Percentiles rank a stretch among this genome's conserved stretches.
phyloP scores from a whole-genome alignment of 1,140 invertebrate species.

The Drosophila asahinai region DNA sequence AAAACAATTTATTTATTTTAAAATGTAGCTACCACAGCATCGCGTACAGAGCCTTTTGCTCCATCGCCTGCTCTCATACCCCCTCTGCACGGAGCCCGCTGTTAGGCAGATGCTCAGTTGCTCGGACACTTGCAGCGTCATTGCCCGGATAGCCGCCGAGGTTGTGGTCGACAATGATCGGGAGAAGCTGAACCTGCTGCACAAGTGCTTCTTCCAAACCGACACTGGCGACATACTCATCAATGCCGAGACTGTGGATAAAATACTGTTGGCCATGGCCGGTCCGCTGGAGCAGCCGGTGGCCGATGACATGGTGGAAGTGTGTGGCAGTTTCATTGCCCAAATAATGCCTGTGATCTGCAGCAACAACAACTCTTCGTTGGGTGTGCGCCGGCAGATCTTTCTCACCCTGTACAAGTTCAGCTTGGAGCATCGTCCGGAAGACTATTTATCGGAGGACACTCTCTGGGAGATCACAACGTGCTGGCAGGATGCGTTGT shows the following conservation, averaged over 20 bases:
- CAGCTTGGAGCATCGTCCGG: slow-evolving; percentile 73
- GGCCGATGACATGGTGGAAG: slow-evolving; percentile 81
- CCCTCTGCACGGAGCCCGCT: slow-evolving; percentile 85
- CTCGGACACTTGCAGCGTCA: slow-evolving; percentile 80
- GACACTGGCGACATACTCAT: slow-evolving; percentile 85
- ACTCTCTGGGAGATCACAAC: slow-evolving; percentile 86
- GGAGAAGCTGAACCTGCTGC: slow-evolving; percentile 83
- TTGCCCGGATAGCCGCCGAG: slow-evolving; percentile 83
- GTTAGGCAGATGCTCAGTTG: slow-evolving; percentile 86
- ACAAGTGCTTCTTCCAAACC: slow-evolving; percentile 85
- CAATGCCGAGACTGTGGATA: slow-evolving; percentile 85
- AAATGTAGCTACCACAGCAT: slow-evolving; percentile 50
- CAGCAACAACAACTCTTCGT: slow-evolving; percentile 73
- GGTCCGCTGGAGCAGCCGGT: slow-evolving; percentile 68
- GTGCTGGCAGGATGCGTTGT: slow-evolving; percentile 86
- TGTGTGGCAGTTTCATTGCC: slow-evolving; percentile 86
- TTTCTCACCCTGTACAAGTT: slow-evolving; percentile 85
- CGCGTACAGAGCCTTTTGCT: slow-evolving; percentile 84
- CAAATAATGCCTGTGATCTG: slow-evolving; percentile 86
- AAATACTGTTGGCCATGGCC: slow-evolving; percentile 85
- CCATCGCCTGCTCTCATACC: slow-evolving; percentile 85
- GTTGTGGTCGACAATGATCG: slow-evolving; percentile 84
- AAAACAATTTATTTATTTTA: not conserved
- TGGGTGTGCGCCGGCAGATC: slow-evolving; percentile 74
- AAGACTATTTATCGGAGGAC: slow-evolving; percentile 85